Evolutionary conservation across 2,888 invertebrate species (phyloP), one percentile per base, ranked within the genome.

Genomic region (Malthinus flaveolus): DNA sequence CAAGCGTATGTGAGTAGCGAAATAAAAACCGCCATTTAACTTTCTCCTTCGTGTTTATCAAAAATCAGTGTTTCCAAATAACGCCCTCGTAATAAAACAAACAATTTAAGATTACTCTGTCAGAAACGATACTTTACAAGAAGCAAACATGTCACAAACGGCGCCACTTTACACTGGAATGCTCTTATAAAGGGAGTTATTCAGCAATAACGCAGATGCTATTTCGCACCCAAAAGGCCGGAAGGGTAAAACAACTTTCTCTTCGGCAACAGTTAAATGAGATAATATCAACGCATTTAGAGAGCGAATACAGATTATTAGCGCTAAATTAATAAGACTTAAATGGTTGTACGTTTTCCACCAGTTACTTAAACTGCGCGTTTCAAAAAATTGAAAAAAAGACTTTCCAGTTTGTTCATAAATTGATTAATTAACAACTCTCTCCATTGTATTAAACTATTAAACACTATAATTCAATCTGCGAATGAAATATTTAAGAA

Each of bases 131-230:
- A 69, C 69, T 70, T 70, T 70, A 71, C 71, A 70, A 66, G 69
- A 54, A 66, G 68, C 69, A 68, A 70, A 70, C 68, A 68, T 69
- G 72, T 69, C 69, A 68, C 69, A 70, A 70, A 68, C 68, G 71
- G 68, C 68, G 69, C 70, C 71, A 69, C 68, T 70, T 67, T 70
- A 71, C 71, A 72, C 68, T 66, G 68, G 69, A 73, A 71, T 71
- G 71, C 71, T 69, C 71, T 72, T 68, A 71, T 69, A 70, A 70
- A 71, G 71, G 70, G 68, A 62, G 64, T 68, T 71, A 70, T 71
- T 70, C 68, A 72, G 69, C 71, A 71, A 70, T 70, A 68, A 66
- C 65, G 61, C 72, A 71, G 71, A 71, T 71, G 72, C 65, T 68
- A 68, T 68, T 71, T 71, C 70, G 67, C 71, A 71, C 65, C 23